These are phyloP conservation scores for Campylomormyrus numenius DNA, from an alignment of 2,113 vertebrate species.

Conservation along the genomic window DNA sequence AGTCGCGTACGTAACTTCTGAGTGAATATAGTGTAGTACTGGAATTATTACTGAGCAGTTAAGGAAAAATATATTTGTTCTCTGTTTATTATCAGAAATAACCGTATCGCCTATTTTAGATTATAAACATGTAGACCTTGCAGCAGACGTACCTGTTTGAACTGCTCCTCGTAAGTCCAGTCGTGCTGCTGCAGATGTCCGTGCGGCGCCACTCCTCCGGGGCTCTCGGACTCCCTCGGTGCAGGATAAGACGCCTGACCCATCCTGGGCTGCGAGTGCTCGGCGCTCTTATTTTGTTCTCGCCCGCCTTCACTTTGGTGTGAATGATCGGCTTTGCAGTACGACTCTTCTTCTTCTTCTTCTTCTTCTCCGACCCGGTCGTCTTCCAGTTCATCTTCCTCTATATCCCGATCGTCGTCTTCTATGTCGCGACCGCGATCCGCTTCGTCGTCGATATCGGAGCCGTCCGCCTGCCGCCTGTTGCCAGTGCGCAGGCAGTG, in stretches of 20 bases:
- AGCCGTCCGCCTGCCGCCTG: conserved; percentile 23
- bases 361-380: conserved; percentile 50
- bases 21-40: neutral
- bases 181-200: conserved; percentile 71
- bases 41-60: neutral
- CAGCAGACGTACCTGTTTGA: conserved; percentile 80
- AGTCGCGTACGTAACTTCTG: neutral
- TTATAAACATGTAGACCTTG: neutral
- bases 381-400: conserved; percentile 50
- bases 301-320: conserved; percentile 29
- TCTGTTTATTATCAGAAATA: neutral
- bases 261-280: conserved; percentile 37
- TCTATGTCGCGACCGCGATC: conserved; percentile 29
- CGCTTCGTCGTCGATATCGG: conserved; percentile 39
- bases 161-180: conserved; percentile 97
- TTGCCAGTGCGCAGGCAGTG: conserved; percentile 20
- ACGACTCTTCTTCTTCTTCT: conserved; percentile 46
- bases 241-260: conserved; percentile 38
- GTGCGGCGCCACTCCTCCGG: conserved; percentile 37
- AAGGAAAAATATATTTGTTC: neutral
- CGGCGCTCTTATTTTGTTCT: conserved; percentile 38
- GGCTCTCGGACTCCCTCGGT: conserved; percentile 42
- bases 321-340: conserved; percentile 34
- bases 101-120: neutral
- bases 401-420: conserved; percentile 37